A percentile compares a stretch with the other conserved stretches of the same genome.
Conservation (phyloP, 1,140 invertebrate genomes). For the Cotesia glomerata region DNA sequence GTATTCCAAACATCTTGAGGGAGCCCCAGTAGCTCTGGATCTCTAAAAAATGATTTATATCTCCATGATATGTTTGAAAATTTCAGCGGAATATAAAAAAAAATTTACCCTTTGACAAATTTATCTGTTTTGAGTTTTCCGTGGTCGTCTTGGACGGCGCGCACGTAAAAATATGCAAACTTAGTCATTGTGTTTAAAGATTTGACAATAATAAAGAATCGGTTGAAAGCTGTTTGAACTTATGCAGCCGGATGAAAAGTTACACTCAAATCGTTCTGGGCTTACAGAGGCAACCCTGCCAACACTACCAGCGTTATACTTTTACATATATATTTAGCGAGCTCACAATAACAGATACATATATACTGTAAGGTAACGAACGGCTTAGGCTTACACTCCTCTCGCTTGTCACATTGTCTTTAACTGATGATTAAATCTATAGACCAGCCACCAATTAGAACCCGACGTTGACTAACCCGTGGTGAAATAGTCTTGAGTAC, state of each 20-base stretch:
- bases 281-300: neutral
- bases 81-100: neutral
- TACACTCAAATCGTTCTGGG: slow-evolving; percentile 3
- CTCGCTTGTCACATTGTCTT: neutral
- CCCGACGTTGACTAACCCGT: neutral
- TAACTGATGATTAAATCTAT: neutral
- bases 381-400: neutral
- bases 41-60: slow-evolving; percentile 24
- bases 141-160: slow-evolving; percentile 37
- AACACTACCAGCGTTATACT: neutral
- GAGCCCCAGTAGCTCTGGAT: slow-evolving; percentile 35
- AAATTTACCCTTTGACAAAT: slow-evolving; percentile 50
- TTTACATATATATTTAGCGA: slow-evolving; percentile 10
- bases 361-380: neutral
- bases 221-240: neutral
- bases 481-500: too few species aligned
- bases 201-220: neutral
- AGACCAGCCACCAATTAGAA: neutral
- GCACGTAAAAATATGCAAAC: slow-evolving; percentile 52
- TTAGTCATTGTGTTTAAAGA: slow-evolving; percentile 37
- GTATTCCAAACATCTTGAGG: slow-evolving; percentile 43
- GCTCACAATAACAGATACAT: slow-evolving; percentile 6
- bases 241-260: neutral
- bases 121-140: slow-evolving; percentile 41
- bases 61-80: neutral